Conservation (phyloP, 2,797 vertebrate species). For the Botia almorhae region DNA sequence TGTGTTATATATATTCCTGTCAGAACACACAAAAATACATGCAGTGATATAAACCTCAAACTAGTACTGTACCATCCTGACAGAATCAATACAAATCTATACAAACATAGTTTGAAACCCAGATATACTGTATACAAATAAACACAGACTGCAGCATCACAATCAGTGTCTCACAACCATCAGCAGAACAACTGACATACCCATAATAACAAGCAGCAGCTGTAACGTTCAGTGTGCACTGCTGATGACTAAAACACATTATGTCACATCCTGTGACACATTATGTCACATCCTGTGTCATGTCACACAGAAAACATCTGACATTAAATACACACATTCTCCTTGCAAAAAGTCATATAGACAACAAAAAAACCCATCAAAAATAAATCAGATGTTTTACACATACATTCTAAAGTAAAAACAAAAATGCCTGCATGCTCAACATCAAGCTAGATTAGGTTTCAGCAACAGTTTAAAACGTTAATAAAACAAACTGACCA, state of each 20-base stretch:
- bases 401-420: no score
- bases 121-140: not conserved
- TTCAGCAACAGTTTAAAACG: no score
- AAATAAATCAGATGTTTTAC: no score
- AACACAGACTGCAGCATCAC: not conserved
- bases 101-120: not conserved
- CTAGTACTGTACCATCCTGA: not conserved
- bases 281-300: no score
- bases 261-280: no score
- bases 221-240: not conserved
- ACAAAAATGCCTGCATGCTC: no score
- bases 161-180: slow-evolving; percentile 4
- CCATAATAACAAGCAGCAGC: not conserved
- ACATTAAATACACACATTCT: no score
- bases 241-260: not conserved
- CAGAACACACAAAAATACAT: not conserved
- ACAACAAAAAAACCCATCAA: no score
- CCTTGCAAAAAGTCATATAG: no score
- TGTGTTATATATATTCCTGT: not conserved
- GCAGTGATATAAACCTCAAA: slow-evolving; percentile 6
- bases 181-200: not conserved
- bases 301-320: no score
- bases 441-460: no score
- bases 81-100: slow-evolving; percentile 19
- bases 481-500: no score